These are phyloP conservation scores for Thalassaphorura encarpata DNA, from an alignment of 1,140 invertebrate species.

Conservation along the genomic window DNA sequence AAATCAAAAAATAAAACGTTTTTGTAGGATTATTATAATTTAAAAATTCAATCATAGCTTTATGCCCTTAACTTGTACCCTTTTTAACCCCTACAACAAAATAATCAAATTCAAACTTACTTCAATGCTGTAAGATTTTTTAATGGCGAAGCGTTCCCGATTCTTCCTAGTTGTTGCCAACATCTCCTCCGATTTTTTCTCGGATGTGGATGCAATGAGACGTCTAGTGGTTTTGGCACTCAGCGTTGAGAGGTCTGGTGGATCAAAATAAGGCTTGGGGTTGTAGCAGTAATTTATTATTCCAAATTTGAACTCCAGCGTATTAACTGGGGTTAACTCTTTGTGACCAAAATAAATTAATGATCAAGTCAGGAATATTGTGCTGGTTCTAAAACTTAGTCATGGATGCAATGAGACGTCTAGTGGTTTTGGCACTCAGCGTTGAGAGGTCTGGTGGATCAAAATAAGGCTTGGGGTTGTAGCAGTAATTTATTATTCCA, in stretches of 20 bases:
- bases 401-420: neutral
- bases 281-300: slow-evolving; percentile 31
- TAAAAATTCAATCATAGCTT: too few species aligned
- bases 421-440: neutral
- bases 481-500: slow-evolving; percentile 31
- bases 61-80: too few species aligned
- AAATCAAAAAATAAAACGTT: too few species aligned
- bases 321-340: too few species aligned
- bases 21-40: too few species aligned
- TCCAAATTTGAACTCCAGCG: slow-evolving; percentile 33
- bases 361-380: too few species aligned
- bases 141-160: slow-evolving; percentile 86
- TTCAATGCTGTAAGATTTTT: slow-evolving; percentile 95
- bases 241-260: neutral
- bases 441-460: slow-evolving; percentile 9
- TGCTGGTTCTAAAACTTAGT: too few species aligned
- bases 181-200: slow-evolving; percentile 12
- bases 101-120: slow-evolving; percentile 53
- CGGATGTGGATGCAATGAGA: neutral
- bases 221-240: neutral
- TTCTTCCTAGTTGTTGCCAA: slow-evolving; percentile 49
- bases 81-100: too few species aligned
- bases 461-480: slow-evolving; percentile 24
- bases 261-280: slow-evolving; percentile 23
- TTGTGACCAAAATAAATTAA: too few species aligned